phyloP scores from a whole-genome alignment of 92 coral and sea anemone genomes.

The Plumapathes pennacea region DNA sequence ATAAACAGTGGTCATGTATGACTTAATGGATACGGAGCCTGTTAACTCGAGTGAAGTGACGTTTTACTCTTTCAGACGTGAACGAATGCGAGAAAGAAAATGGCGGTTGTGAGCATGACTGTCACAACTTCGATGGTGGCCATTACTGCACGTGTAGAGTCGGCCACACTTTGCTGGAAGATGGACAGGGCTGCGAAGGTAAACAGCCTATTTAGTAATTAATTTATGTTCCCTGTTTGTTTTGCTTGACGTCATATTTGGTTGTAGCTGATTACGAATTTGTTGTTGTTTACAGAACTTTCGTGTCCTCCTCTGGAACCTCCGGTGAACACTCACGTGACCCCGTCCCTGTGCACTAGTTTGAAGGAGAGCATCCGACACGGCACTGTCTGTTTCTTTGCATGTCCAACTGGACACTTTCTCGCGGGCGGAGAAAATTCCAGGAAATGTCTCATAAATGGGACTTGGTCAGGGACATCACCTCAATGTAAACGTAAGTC shows the following conservation, averaged over 20 bases:
- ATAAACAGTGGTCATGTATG: too few relatives aligned
- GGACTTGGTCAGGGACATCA: slow-evolving; percentile 76
- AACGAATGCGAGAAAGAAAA: slow-evolving; percentile 82
- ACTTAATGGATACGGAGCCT: too few relatives aligned
- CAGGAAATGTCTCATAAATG: slow-evolving; percentile 73
- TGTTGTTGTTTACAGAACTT: slow-evolving; percentile 56
- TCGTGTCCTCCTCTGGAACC: slow-evolving; percentile 83
- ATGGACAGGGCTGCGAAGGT: slow-evolving; percentile 80
- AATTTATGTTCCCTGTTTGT: too few relatives aligned
- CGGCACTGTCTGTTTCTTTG: slow-evolving; percentile 69
- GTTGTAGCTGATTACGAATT: not conserved
- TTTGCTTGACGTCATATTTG: too few relatives aligned
- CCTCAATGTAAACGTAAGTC: slow-evolving; percentile 93
- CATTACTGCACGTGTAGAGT: slow-evolving; percentile 80
- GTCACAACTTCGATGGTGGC: slow-evolving; percentile 80
- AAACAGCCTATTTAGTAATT: slow-evolving; percentile 2
- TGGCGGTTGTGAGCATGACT: slow-evolving; percentile 95
- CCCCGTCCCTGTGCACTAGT: slow-evolving; percentile 60
- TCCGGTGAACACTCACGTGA: slow-evolving; percentile 81
- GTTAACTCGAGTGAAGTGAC: not conserved
- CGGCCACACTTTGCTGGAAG: slow-evolving; percentile 71
- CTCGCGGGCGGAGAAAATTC: slow-evolving; percentile 55
- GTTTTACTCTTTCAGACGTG: slow-evolving; percentile 47
- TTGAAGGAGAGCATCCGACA: slow-evolving; percentile 79
- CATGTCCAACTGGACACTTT: slow-evolving; percentile 74